Percentiles rank a stretch among this genome's conserved stretches.
These are phyloP conservation scores for Coreoperca whiteheadi DNA, from an alignment of 2,113 vertebrate species.

Conservation along the genomic window DNA sequence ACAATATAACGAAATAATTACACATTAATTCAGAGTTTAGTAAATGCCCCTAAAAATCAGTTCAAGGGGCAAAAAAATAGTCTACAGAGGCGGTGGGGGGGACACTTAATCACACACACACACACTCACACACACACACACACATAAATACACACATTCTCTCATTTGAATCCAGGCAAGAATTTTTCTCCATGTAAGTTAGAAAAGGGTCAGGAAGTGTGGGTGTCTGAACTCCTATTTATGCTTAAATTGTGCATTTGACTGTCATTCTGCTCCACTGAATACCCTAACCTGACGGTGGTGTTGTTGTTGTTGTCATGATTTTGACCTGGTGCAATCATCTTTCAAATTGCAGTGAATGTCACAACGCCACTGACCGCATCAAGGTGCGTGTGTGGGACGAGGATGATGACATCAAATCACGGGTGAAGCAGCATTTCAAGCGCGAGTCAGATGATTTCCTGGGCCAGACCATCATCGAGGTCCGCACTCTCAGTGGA, in stretches of 20 bases:
- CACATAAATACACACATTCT: neutral
- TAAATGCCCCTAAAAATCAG: too few relatives aligned
- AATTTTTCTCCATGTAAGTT: slow-evolving; percentile 23
- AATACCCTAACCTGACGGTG: too few relatives aligned
- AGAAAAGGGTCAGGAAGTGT: slow-evolving; percentile 5
- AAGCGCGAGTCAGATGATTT: slow-evolving; percentile 98
- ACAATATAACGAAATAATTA: too few relatives aligned
- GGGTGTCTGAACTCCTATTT: slow-evolving; percentile 22
- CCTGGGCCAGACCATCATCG: slow-evolving; percentile 97
- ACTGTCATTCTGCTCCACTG: slow-evolving; percentile 40
- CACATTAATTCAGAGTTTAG: too few relatives aligned
- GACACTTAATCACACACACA: neutral
- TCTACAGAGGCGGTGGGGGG: too few relatives aligned
- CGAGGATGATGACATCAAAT: slow-evolving; percentile 98
- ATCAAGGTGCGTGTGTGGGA: slow-evolving; percentile 99
- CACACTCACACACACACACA: neutral
- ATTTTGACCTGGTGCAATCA: slow-evolving; percentile 39
- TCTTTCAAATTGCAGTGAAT: slow-evolving; percentile 87
- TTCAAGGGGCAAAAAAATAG: too few relatives aligned
- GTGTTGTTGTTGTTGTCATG: slow-evolving; percentile 28
- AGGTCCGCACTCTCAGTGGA: slow-evolving; percentile 96
- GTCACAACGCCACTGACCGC: slow-evolving; percentile 97
- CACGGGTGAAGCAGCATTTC: slow-evolving; percentile 98
- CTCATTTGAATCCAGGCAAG: slow-evolving; percentile 13
- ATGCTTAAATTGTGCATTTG: slow-evolving; percentile 35